Evolutionary conservation across 2,113 vertebrate species (phyloP), one percentile per base, ranked within the genome.

Genomic region (Phrynosoma blainvillii): DNA sequence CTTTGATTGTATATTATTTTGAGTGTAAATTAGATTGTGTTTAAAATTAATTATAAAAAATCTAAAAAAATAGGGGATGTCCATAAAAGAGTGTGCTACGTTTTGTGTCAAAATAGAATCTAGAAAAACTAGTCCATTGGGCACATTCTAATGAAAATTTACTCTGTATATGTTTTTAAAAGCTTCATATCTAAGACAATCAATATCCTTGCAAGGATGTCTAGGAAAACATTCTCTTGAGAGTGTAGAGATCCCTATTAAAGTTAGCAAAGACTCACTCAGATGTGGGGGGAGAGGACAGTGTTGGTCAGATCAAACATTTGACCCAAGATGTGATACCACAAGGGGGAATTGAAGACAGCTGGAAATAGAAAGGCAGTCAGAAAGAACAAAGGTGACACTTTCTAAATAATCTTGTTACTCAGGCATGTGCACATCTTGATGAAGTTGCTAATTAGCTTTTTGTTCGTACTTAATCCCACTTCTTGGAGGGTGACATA

Each of bases 361-460:
- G 1, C 36, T 13, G 86, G 16, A 59, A 89, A 80, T 2, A 77
- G 10, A 47, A 54, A 89, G 47, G 11, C 42, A 79, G 47, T 4
- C 11, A 70, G 65, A 21, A 83, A 89, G 13, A 66, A 25, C 5
- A 87, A 77, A 47, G 78, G 75, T 40, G 12, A 62, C 32, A 21
- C 71, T 74, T 88, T 14, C 32, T 77, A 78, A 14, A 0, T 13
- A 88, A 77, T 21, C 1, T 4, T 42, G 52, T 30, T 1, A 90
- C 78, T 81, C 75, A 90, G 70, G 82, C 74, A 47, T 6, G 79
- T 23, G 4, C 11, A 30, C 66, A 71, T 88, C 59, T 91, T 89
- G 75, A 84, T 75, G 21, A n/a, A 85, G 75, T n/a, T 89, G 5
- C 82, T 87, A 87, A 79, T 82, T 87, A 71, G 11, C 75, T 65